Conservation (phyloP, 2,888 invertebrate genomes). For the Cenopis cana region DNA sequence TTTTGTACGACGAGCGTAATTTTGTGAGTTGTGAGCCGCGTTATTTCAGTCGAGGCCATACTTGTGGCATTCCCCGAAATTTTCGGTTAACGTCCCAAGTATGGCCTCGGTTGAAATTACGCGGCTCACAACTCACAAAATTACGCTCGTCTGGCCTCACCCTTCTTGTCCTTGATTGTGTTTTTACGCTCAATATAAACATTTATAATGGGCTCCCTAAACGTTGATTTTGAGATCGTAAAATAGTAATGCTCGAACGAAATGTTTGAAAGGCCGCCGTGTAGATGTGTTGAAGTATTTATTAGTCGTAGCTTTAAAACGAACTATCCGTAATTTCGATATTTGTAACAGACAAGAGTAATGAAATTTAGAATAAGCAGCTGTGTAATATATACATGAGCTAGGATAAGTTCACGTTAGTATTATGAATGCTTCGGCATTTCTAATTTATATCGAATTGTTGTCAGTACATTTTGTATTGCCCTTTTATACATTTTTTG, state of each 20-base stretch:
- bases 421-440: conserved; percentile 17
- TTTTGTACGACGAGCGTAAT: no score
- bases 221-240: conserved; percentile 6
- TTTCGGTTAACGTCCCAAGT: no score
- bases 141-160: no score
- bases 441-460: conserved; percentile 15
- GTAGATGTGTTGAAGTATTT: conserved; percentile 13
- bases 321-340: conserved; percentile 4
- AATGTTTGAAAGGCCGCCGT: background rate
- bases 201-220: conserved; percentile 3
- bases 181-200: conserved; percentile 12
- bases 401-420: conserved; percentile 29
- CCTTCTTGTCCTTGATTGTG: no score
- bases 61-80: no score
- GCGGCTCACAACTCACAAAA: no score
- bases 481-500: conserved; percentile 17
- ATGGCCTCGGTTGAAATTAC: no score
- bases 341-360: conserved; percentile 1
- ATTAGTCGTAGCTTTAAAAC: conserved; percentile 27
- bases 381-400: conserved; percentile 23
- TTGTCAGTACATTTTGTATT: conserved; percentile 28
- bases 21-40: no score
- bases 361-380: conserved; percentile 26
- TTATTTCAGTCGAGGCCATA: no score
- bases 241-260: conserved; percentile 13